Percentiles rank a stretch among this genome's conserved stretches.
These are phyloP conservation scores for Laticauda laticaudata DNA, from an alignment of 2,113 vertebrate genomes.

Conservation along the genomic window DNA sequence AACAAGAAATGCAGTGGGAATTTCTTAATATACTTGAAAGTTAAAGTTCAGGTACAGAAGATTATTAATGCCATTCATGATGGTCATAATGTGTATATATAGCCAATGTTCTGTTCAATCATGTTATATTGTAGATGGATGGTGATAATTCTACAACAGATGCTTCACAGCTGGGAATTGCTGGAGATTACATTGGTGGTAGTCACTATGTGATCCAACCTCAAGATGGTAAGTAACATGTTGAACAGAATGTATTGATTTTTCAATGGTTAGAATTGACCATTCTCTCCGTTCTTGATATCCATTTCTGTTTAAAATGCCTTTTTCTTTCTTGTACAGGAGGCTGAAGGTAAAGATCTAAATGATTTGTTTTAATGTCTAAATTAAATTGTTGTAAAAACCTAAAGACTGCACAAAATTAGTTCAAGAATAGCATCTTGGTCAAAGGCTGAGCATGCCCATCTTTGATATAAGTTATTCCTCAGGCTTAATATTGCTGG, in stretches of 20 bases:
- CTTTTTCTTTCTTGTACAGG: background rate
- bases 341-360: background rate
- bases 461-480: background rate
- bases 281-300: background rate
- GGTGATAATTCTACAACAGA: constrained; percentile 94
- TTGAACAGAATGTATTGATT: background rate
- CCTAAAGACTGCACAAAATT: background rate
- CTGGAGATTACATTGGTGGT: constrained; percentile 90
- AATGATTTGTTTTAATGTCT: background rate
- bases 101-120: constrained; percentile 14
- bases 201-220: constrained; percentile 95
- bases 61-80: background rate
- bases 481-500: constrained; percentile 5
- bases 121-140: constrained; percentile 82
- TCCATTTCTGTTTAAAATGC: background rate
- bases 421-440: background rate
- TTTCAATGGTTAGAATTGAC: background rate
- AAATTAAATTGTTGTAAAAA: background rate
- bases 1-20: background rate
- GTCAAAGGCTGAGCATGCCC: background rate
- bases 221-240: constrained; percentile 83
- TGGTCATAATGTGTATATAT: background rate
- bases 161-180: constrained; percentile 93
- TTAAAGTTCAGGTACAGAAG: background rate
- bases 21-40: background rate